phyloP scores from a whole-genome alignment of 1,140 invertebrate genomes.

The Arion vulgaris region DNA sequence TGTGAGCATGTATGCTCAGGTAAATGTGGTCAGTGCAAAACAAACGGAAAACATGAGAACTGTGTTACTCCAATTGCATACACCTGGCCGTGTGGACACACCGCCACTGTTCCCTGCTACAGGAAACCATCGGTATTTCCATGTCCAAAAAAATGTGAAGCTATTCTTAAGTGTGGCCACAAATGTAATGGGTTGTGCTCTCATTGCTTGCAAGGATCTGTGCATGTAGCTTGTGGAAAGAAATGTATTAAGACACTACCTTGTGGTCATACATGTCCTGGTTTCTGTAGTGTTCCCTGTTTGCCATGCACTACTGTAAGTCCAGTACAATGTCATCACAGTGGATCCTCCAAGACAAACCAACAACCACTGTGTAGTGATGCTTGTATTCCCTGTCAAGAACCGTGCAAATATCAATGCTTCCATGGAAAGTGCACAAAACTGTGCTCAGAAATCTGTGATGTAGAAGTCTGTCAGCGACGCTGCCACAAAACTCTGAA shows the following conservation, averaged over 20 bases:
- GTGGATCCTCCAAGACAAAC: slow-evolving; percentile 72
- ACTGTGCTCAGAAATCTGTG: slow-evolving; percentile 77
- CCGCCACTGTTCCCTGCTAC: slow-evolving; percentile 53
- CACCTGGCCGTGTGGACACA: slow-evolving; percentile 70
- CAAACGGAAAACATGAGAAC: slow-evolving; percentile 73
- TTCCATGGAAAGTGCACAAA: slow-evolving; percentile 76
- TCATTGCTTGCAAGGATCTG: slow-evolving; percentile 76
- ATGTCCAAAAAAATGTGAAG: slow-evolving; percentile 43
- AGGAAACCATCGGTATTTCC: slow-evolving; percentile 40
- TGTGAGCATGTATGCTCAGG: slow-evolving; percentile 74
- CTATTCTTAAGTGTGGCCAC: slow-evolving; percentile 57
- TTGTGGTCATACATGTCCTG: slow-evolving; percentile 69
- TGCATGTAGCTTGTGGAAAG: slow-evolving; percentile 74
- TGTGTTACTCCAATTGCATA: slow-evolving; percentile 64
- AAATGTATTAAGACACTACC: slow-evolving; percentile 61
- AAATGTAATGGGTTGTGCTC: slow-evolving; percentile 57
- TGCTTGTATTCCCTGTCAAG: slow-evolving; percentile 77
- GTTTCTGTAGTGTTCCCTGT: slow-evolving; percentile 70
- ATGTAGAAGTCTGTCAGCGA: slow-evolving; percentile 73
- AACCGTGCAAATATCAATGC: slow-evolving; percentile 73
- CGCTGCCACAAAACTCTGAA: slow-evolving; percentile 69
- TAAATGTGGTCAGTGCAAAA: slow-evolving; percentile 77
- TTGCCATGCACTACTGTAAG: slow-evolving; percentile 78
- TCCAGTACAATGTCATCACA: slow-evolving; percentile 75
- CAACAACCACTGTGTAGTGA: slow-evolving; percentile 74